Evolutionary conservation across 2,113 vertebrate species (phyloP), one percentile per base, ranked within the genome.

Genomic region (Cryptomyrus ogoouensis): DNA sequence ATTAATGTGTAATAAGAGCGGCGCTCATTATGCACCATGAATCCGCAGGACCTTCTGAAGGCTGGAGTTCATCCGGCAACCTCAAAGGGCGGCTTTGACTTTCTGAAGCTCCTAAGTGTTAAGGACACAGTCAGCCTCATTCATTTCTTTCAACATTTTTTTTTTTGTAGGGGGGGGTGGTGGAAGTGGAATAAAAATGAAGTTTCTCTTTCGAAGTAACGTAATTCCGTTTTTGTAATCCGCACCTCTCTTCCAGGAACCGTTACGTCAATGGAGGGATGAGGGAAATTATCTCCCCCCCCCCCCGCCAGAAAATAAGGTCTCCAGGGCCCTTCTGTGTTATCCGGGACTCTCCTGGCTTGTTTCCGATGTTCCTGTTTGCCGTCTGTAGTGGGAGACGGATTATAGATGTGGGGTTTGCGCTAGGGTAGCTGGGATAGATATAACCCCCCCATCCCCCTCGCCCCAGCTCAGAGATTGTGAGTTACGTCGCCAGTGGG

Each of bases 161-260:
- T 96, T 83, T 50, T 95, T 21, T 50, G 15, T 0, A 0, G 4
- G 6, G 56, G 24, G 56, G 56, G 31, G 31, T 95, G 96, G 96
- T 96, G 97, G 96, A 96, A 94, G 95, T 95, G 95, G 95, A 96
- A 97, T 97, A 96, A 96, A 96, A 95, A 96, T 95, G 58, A 94
- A 97, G 94, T 94, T 15, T 95, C 94, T 95, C 42, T 88, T 95
- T 94, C 92, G 94, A 94, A 94, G 93, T 94, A 94, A 95, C 95
- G 95, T 95, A 94, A 96, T 95, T 95, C 93, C 94, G 94, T 95
- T 95, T 96, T 93, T 93, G 94, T 94, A 94, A 92, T 92, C 94
- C 94, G 95, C 94, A 93, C 94, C 94, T 94, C 94, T 94, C 93
- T 93, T 91, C 92, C 94, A 94, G 95, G 95, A 93, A 94, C 91